Conservation (phyloP, 2,888 invertebrate species). For the Alsophila aescularia region DNA sequence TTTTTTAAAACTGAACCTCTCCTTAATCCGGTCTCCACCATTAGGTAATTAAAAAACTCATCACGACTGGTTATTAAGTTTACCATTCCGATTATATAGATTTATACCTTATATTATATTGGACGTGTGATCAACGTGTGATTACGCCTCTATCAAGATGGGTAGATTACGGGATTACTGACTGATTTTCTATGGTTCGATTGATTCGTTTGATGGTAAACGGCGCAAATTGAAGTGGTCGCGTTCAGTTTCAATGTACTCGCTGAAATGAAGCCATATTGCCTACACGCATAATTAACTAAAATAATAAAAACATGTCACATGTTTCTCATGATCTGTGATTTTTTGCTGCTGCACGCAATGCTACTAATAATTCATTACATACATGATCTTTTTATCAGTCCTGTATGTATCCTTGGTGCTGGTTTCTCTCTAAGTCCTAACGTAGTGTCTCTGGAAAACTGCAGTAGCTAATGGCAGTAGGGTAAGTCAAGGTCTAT, state of each 20-base stretch:
- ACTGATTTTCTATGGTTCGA: conserved; percentile 27
- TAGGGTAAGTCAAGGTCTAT: too few relatives aligned
- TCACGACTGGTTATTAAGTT: background rate
- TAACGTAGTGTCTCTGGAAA: too few relatives aligned
- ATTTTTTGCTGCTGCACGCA: too few relatives aligned
- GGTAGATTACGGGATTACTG: conserved; percentile 34
- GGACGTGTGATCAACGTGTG: conserved; percentile 32
- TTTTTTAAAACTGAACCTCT: background rate
- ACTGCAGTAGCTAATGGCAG: too few relatives aligned
- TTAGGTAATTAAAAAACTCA: background rate
- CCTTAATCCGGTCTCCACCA: background rate
- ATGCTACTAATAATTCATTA: too few relatives aligned
- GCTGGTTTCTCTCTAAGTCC: too few relatives aligned
- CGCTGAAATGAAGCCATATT: background rate
- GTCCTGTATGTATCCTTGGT: too few relatives aligned
- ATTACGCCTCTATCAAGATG: conserved; percentile 30
- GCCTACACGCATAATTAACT: too few relatives aligned
- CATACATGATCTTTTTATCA: too few relatives aligned
- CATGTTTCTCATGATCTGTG: too few relatives aligned
- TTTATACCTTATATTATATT: conserved; percentile 25
- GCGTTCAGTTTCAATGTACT: conserved; percentile 1
- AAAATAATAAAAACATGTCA: too few relatives aligned
- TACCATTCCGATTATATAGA: background rate
- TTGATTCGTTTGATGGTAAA: conserved; percentile 30
- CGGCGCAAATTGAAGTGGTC: conserved; percentile 13